Evolutionary conservation across 2,113 vertebrate species (phyloP), one percentile per base, ranked within the genome.

Genomic region (Sitta europaea): DNA sequence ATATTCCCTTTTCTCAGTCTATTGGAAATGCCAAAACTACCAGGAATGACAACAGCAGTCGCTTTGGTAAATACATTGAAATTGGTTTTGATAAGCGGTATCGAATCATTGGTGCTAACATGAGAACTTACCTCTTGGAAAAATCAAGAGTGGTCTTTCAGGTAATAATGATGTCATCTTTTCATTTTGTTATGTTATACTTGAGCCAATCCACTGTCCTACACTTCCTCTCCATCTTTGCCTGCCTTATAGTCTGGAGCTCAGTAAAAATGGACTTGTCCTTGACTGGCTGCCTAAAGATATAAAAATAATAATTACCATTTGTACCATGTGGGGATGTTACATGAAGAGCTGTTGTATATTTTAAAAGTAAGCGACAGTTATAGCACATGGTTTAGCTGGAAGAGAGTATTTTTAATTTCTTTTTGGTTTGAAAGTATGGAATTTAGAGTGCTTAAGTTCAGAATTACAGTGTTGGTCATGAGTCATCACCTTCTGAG

Each of bases 21-120:
- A 99, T 99, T 61, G 99, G 99, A 91, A 99, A 99, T 82, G 99
- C 99, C 80, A 99, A 99, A 97, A 99, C 99, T 43, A 99, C 99
- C 42, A 98, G 99, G 67, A 99, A 99, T 71, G 99, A 99, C 98
- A 99, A 99, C 97, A 99, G 99, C 98, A 99, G 99, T 97, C 99
- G 99, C 71, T 99, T 99, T 94, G 99, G 99, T 35, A 99, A 99
- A 86, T 99, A 99, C 94, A 99, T 99, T 36, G 99, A 99, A 95
- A 99, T 99, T 62, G 99, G 99, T 58, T 99, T 99, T 75, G 99
- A 99, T 97, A 99, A 97, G 90, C 98, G 98, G 47, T 99, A 98
- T 90, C 98, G 98, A 67, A 99, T 99, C 97, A 99, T 99, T 48
- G 99, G 99, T 72, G 99, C 99, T 96, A 99, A 99, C 97, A 99